Evolutionary conservation across 2,888 invertebrate genomes (phyloP).

Genomic region (Blera fallax): DNA sequence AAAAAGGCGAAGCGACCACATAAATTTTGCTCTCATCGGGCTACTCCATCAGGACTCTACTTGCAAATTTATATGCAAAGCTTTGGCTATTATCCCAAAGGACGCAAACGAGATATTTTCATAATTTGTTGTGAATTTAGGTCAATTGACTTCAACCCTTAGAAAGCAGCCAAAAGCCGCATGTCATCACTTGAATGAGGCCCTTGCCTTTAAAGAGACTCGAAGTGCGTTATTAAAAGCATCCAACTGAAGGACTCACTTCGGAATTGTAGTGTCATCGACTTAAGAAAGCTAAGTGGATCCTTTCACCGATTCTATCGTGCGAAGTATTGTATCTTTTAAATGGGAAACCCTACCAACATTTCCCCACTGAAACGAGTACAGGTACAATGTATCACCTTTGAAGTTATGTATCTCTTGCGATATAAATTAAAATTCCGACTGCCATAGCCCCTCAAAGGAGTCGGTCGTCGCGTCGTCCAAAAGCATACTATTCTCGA

Average conservation of each 20-base stretch:
- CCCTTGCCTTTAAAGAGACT: background rate
- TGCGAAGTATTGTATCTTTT: too few species aligned
- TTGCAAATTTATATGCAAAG: background rate
- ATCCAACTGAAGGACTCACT: too few species aligned
- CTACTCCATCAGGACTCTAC: background rate
- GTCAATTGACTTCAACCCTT: background rate
- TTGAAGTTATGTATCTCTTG: slow-evolving; percentile 22
- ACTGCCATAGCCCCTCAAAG: background rate
- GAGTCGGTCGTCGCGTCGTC: background rate
- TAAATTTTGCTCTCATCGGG: background rate
- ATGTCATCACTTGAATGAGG: too few species aligned
- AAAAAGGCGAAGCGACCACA: background rate
- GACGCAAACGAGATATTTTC: too few species aligned
- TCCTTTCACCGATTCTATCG: too few species aligned
- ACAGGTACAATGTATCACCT: slow-evolving; percentile 15
- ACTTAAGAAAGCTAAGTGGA: too few species aligned
- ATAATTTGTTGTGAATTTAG: background rate
- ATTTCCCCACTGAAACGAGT: too few species aligned
- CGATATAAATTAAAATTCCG: slow-evolving; percentile 41
- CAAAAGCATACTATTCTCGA: background rate
- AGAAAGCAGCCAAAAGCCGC: too few species aligned
- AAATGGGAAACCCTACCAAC: too few species aligned
- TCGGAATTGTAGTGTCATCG: too few species aligned
- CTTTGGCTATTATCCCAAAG: background rate
- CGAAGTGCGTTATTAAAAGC: background rate